phyloP scores from a whole-genome alignment of 2,888 invertebrate genomes.

The Dugesia japonica region DNA sequence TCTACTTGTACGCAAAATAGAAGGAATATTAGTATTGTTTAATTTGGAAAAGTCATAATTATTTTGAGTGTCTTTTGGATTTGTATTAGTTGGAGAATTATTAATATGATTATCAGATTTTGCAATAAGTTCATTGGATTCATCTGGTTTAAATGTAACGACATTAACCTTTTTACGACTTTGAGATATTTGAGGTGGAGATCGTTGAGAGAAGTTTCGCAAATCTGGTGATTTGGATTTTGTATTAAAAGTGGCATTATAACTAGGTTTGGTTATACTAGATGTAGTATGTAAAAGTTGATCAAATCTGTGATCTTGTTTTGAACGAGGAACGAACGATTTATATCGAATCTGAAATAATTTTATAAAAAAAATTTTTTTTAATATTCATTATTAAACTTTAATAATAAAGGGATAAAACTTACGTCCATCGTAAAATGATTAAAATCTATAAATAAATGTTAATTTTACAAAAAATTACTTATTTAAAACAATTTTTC shows the following conservation, averaged over 20 bases:
- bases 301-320: constrained; percentile 23
- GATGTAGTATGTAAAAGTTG: constrained; percentile 8
- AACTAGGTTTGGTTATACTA: background rate
- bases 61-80: background rate
- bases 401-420: background rate
- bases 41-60: background rate
- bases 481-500: constrained; percentile 11
- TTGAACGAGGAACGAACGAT: constrained; percentile 12
- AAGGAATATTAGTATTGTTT: background rate
- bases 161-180: constrained; percentile 11
- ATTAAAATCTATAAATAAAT: constrained; percentile 6
- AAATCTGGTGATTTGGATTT: background rate
- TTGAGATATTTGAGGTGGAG: background rate
- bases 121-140: background rate
- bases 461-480: constrained; percentile 10
- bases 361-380: too few species aligned
- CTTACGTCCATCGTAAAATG: constrained; percentile 11
- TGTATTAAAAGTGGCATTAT: background rate
- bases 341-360: constrained; percentile 22
- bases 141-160: background rate
- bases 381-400: background rate
- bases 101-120: background rate
- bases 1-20: background rate
- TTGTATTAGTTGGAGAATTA: background rate
- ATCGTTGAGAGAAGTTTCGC: background rate